These are phyloP conservation scores for Chaetodon auriga DNA, from an alignment of 2,113 vertebrate species.

Conservation along the genomic window DNA sequence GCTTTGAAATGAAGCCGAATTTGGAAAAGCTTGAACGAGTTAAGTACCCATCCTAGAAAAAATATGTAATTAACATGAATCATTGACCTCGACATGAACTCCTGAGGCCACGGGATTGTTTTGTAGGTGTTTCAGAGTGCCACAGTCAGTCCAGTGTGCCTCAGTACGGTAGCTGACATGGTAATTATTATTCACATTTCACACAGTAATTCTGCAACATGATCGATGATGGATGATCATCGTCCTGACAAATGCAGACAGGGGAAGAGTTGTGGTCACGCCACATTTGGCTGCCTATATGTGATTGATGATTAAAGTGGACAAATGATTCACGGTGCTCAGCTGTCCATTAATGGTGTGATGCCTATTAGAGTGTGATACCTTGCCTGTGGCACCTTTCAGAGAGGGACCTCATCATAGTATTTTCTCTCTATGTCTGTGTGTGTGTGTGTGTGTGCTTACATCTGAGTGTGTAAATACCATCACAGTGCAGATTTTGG, in stretches of 20 bases:
- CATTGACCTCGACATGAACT: slow-evolving; percentile 23
- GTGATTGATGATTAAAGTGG: slow-evolving; percentile 70
- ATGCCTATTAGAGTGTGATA: slow-evolving; percentile 67
- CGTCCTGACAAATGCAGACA: slow-evolving; percentile 57
- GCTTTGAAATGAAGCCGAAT: slow-evolving; percentile 8
- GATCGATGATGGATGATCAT: slow-evolving; percentile 56
- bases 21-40: neutral
- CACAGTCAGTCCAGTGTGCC: neutral
- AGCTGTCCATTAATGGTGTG: slow-evolving; percentile 73
- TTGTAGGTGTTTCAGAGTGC: neutral
- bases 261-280: slow-evolving; percentile 52
- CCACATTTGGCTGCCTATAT: slow-evolving; percentile 62
- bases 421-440: slow-evolving; percentile 10
- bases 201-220: slow-evolving; percentile 41
- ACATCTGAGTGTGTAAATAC: slow-evolving; percentile 10
- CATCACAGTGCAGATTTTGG: slow-evolving; percentile 10
- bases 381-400: slow-evolving; percentile 68
- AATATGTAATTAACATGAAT: slow-evolving; percentile 23
- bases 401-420: slow-evolving; percentile 43
- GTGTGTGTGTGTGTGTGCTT: neutral
- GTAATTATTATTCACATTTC: slow-evolving; percentile 57
- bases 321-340: slow-evolving; percentile 80
- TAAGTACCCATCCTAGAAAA: slow-evolving; percentile 1
- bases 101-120: slow-evolving; percentile 3
- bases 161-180: slow-evolving; percentile 23